These are phyloP conservation scores for Columba janthina DNA, from an alignment of 2,113 vertebrate genomes.

Conservation along the genomic window DNA sequence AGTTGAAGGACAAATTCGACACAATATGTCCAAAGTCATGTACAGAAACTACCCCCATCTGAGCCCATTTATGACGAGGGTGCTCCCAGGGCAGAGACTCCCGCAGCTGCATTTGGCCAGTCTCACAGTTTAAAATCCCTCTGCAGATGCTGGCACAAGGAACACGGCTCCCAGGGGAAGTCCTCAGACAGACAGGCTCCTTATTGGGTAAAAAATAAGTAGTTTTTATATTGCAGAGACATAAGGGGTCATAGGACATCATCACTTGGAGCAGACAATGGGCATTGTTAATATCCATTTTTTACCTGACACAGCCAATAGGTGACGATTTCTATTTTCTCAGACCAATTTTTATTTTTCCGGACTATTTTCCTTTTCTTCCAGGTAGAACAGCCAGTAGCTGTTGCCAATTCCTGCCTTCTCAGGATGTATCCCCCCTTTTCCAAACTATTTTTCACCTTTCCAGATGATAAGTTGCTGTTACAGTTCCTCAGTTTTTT, in stretches of 20 bases:
- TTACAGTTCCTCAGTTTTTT: neutral
- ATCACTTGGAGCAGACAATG: neutral
- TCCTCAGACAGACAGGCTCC: neutral
- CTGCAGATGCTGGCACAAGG: neutral
- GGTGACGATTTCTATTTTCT: too few relatives aligned
- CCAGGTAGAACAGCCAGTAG: neutral
- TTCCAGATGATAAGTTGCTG: neutral
- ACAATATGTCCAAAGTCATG: fast-evolving
- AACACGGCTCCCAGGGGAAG: neutral
- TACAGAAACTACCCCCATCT: neutral
- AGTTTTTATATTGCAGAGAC: neutral
- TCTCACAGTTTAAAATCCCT: neutral
- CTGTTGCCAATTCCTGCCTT: neutral
- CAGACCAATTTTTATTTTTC: too few relatives aligned
- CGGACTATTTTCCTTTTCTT: neutral
- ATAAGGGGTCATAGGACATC: neutral
- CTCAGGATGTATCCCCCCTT: neutral
- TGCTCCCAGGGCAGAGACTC: neutral
- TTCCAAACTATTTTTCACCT: neutral
- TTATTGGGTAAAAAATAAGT: neutral
- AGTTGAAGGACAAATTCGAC: neutral
- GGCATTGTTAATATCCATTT: neutral
- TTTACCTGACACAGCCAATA: too few relatives aligned
- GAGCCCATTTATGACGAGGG: neutral
- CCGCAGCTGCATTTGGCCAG: fast-evolving